Evolutionary conservation across 2,797 vertebrate genomes (phyloP).

Genomic region (Todus mexicanus): DNA sequence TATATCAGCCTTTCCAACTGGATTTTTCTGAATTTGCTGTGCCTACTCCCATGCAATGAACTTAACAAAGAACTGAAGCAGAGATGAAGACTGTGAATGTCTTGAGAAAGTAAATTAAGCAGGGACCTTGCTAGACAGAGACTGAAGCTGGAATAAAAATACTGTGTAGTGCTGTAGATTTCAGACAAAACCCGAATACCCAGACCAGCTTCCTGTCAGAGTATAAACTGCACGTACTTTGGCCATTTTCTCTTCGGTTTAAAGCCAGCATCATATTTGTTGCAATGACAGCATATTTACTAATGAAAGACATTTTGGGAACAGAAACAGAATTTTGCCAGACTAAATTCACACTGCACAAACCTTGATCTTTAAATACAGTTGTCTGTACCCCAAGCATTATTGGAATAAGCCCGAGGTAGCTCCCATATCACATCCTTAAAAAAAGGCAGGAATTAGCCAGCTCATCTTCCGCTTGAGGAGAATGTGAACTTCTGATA

Average conservation of each 20-base stretch:
- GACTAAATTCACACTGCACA: not conserved
- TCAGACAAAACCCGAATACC: not conserved
- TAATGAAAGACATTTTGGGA: not conserved
- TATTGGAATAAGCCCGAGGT: not conserved
- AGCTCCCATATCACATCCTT: not conserved
- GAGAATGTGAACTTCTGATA: constrained; percentile 28
- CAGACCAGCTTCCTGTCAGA: not conserved
- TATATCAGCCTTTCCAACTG: not conserved
- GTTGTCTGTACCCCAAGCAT: not conserved
- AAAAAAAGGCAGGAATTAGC: not conserved
- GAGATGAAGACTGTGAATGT: not conserved
- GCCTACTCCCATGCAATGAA: not conserved
- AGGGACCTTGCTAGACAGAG: not conserved
- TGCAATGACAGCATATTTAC: constrained; percentile 2
- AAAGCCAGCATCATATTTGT: not conserved
- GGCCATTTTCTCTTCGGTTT: not conserved
- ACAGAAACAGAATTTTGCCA: not conserved
- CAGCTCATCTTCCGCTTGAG: constrained; percentile 6
- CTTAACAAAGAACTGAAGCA: not conserved
- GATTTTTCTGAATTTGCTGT: not conserved
- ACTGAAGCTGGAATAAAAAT: not conserved
- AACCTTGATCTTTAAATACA: not conserved
- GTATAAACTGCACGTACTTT: not conserved
- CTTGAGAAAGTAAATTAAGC: not conserved
- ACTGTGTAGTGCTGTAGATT: not conserved